Conservation (phyloP, 2,888 invertebrate species). For the Lepidochrysops patricia region DNA sequence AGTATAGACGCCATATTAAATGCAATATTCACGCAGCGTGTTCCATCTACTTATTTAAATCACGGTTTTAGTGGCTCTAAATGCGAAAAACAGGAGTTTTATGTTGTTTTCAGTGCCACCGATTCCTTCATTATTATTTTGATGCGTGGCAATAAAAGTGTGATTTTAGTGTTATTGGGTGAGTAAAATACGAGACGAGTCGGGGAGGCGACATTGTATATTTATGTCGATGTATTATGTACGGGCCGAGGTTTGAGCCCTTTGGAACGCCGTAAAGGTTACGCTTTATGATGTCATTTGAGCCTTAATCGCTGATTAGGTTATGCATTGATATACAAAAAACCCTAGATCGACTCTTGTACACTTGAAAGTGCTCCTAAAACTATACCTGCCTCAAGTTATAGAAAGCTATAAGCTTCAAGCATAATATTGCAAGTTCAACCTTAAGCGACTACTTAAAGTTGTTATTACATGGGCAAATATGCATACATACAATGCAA, state of each 20-base stretch:
- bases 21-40: not conserved
- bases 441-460: too few relatives aligned
- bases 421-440: too few relatives aligned
- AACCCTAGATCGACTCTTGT: too few relatives aligned
- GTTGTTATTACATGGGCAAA: too few relatives aligned
- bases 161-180: slow-evolving; percentile 11
- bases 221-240: not conserved
- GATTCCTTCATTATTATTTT: slow-evolving; percentile 8
- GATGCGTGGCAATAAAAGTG: slow-evolving; percentile 5
- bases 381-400: too few relatives aligned
- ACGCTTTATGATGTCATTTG: not conserved
- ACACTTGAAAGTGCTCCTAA: too few relatives aligned
- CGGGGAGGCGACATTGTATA: slow-evolving; percentile 4
- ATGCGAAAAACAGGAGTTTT: not conserved
- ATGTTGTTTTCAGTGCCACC: slow-evolving; percentile 2
- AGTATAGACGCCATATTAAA: too few relatives aligned
- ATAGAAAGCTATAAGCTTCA: too few relatives aligned
- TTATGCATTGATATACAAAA: too few relatives aligned
- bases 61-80: not conserved
- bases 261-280: not conserved
- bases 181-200: slow-evolving; percentile 6
- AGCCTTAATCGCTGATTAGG: not conserved
- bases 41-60: not conserved
- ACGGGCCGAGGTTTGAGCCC: not conserved
- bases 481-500: too few relatives aligned